phyloP scores from a whole-genome alignment of 2,797 vertebrate genomes.

The Fistularia commersonii region DNA sequence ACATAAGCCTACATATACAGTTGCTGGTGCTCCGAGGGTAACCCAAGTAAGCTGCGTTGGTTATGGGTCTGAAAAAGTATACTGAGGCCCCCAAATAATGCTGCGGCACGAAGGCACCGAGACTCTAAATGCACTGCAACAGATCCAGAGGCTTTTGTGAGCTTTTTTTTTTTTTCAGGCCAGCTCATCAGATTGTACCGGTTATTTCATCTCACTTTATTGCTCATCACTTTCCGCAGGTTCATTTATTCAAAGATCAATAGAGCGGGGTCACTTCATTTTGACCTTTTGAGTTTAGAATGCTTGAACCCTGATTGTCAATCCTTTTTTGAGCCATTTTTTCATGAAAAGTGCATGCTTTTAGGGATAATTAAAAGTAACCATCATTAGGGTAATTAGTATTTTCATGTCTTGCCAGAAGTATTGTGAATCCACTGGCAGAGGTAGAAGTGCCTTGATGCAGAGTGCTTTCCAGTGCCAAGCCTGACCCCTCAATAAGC shows the following conservation, averaged over 20 bases:
- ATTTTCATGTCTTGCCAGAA: background rate
- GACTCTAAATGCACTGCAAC: slow-evolving; percentile 50
- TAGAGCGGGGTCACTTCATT: background rate
- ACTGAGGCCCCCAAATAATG: slow-evolving; percentile 50
- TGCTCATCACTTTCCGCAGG: too few species aligned
- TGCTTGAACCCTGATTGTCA: too few species aligned
- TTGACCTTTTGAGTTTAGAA: slow-evolving; percentile 7
- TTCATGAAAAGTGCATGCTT: too few species aligned
- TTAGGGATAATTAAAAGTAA: slow-evolving; percentile 1
- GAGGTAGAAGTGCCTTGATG: too few species aligned
- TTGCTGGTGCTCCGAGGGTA: slow-evolving; percentile 62
- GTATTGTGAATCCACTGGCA: background rate
- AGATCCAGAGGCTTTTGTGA: slow-evolving; percentile 23
- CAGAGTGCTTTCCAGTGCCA: too few species aligned
- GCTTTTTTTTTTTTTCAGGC: slow-evolving; percentile 14
- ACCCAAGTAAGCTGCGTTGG: slow-evolving; percentile 63
- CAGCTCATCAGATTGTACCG: too few species aligned
- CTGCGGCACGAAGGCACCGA: slow-evolving; percentile 43
- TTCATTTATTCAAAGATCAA: too few species aligned
- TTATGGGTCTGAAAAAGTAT: slow-evolving; percentile 62
- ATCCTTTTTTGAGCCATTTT: too few species aligned
- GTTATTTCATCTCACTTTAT: too few species aligned
- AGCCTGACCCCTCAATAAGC: too few species aligned
- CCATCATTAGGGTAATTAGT: background rate
- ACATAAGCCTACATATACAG: slow-evolving; percentile 65